Evolutionary conservation across 2,797 vertebrate genomes (phyloP).

Genomic region (Morelia viridis): DNA sequence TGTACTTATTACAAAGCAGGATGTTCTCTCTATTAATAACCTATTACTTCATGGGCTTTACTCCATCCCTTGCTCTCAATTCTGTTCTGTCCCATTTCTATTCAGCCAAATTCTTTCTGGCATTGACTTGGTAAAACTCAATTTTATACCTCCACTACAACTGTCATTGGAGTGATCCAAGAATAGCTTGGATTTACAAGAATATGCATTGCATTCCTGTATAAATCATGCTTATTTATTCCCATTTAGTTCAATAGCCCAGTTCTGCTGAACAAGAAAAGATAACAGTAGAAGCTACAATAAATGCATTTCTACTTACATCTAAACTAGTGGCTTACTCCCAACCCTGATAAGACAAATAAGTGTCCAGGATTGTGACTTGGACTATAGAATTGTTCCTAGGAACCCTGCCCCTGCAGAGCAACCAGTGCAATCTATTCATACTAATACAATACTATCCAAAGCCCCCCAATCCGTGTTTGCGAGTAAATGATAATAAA

Average conservation of each 20-base stretch:
- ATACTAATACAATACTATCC: not conserved
- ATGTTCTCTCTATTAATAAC: not conserved
- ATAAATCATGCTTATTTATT: not conserved
- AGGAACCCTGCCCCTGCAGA: not conserved
- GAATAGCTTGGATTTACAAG: not conserved
- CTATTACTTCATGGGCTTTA: not conserved
- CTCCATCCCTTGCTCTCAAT: not conserved
- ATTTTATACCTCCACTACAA: not conserved
- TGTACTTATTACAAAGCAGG: not conserved
- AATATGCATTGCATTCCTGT: not conserved
- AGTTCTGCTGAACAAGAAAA: not conserved
- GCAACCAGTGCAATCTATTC: not conserved
- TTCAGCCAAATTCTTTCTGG: not conserved
- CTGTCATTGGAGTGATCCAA: not conserved
- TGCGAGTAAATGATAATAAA: constrained; percentile 1
- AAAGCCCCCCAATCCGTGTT: constrained; percentile 1
- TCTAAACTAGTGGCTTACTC: not conserved
- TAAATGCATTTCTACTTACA: not conserved
- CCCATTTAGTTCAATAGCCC: not conserved
- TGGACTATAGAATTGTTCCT: not conserved
- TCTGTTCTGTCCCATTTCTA: not conserved
- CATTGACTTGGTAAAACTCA: not conserved
- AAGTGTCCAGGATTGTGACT: not conserved
- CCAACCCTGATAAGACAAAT: not conserved
- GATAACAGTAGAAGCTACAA: not conserved